Percentiles rank a stretch among this genome's conserved stretches.
phyloP scores from a whole-genome alignment of 2,888 invertebrate species.

The Macrosoma leucophasiata region DNA sequence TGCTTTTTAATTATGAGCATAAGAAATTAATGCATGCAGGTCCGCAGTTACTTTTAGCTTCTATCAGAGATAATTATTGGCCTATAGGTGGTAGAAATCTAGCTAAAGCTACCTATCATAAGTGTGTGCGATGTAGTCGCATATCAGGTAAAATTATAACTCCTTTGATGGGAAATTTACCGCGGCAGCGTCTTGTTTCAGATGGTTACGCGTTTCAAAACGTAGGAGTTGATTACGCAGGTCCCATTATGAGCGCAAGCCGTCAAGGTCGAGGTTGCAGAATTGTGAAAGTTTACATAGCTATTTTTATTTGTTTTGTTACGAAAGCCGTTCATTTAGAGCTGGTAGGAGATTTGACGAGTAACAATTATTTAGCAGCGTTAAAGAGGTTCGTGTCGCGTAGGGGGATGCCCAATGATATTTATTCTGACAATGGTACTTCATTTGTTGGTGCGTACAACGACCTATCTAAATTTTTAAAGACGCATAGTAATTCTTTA shows the following conservation, averaged over 20 bases:
- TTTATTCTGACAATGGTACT: constrained; percentile 26
- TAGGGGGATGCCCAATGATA: constrained; percentile 13
- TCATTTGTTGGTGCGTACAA: constrained; percentile 27
- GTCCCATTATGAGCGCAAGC: constrained; percentile 16
- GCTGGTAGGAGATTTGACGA: constrained; percentile 26
- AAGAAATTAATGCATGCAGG: constrained; percentile 24
- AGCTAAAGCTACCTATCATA: constrained; percentile 19
- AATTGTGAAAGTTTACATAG: constrained; percentile 22
- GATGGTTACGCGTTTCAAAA: constrained; percentile 9
- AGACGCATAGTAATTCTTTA: constrained; percentile 11
- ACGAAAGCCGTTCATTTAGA: constrained; percentile 25
- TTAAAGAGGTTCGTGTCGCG: constrained; percentile 25
- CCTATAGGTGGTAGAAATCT: constrained; percentile 17
- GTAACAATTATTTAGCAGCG: constrained; percentile 19
- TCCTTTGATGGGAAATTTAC: constrained; percentile 27
- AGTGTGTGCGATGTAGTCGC: constrained; percentile 23
- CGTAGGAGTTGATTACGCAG: constrained; percentile 24
- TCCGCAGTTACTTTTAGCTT: constrained; percentile 20
- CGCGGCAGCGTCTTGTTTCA: constrained; percentile 19
- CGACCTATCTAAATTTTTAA: constrained; percentile 18
- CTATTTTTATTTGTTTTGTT: constrained; percentile 21
- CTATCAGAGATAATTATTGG: constrained; percentile 13
- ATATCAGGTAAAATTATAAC: constrained; percentile 18
- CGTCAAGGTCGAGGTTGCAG: constrained; percentile 20
- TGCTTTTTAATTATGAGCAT: constrained; percentile 14